Conservation (phyloP, 2,113 vertebrate genomes). For the Hoplias malabaricus region DNA sequence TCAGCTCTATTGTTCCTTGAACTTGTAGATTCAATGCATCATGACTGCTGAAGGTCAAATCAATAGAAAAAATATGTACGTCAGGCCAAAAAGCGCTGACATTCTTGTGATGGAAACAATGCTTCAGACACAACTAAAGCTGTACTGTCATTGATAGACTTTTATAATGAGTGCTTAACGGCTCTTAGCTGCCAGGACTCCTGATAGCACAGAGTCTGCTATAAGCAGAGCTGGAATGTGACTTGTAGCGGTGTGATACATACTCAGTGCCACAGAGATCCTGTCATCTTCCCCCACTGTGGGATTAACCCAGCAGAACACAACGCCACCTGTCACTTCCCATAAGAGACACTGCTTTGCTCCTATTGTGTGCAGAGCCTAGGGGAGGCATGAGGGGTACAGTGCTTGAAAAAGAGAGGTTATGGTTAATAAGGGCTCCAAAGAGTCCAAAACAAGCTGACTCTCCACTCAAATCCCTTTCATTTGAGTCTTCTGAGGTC, state of each 20-base stretch:
- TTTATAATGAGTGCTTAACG: neutral
- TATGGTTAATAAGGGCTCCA: conserved; percentile 18
- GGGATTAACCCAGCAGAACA: conserved; percentile 23
- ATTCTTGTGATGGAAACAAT: conserved; percentile 4
- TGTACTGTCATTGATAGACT: neutral
- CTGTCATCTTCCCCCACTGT: conserved; percentile 21
- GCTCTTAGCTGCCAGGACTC: conserved; percentile 8
- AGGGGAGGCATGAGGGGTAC: neutral
- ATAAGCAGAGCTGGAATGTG: conserved; percentile 36
- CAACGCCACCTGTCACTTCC: conserved; percentile 9
- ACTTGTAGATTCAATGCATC: neutral
- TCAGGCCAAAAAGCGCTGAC: conserved; percentile 14
- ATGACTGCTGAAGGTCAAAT: conserved; percentile 35
- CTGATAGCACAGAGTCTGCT: neutral
- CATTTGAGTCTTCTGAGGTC: neutral
- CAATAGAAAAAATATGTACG: conserved; percentile 15
- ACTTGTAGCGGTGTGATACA: conserved; percentile 24
- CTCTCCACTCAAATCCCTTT: neutral
- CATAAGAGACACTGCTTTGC: conserved; percentile 3
- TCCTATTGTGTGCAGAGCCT: conserved; percentile 12
- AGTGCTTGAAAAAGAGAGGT: neutral
- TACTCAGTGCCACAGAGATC: conserved; percentile 18
- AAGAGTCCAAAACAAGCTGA: conserved; percentile 1
- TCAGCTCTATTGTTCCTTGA: conserved; percentile 21
- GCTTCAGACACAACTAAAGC: neutral